Conservation (phyloP, 2,113 vertebrate species). For the Catharus fuscescens region DNA sequence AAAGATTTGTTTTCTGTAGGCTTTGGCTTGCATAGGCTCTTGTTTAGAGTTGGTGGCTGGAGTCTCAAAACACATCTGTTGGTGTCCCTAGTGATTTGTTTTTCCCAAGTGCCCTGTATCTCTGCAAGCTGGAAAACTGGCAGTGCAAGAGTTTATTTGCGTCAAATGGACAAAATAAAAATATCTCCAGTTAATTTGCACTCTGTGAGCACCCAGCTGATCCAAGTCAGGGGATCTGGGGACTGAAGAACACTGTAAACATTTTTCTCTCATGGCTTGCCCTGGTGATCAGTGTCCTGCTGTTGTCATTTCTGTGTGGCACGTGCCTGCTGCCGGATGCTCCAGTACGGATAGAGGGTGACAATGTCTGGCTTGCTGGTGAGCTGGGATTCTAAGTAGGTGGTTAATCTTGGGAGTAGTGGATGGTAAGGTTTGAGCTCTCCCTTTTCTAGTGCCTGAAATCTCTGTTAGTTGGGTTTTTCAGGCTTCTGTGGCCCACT, state of each 20-base stretch:
- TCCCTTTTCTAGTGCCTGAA: background rate
- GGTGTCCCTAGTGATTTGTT: background rate
- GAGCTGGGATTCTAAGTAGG: background rate
- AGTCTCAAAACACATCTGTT: background rate
- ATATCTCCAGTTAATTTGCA: background rate
- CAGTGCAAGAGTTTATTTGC: background rate
- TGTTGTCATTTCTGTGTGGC: background rate
- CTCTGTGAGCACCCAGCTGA: background rate
- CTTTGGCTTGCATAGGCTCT: background rate
- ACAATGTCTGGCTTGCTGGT: background rate
- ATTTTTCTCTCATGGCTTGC: background rate
- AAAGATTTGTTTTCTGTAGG: slow-evolving; percentile 36
- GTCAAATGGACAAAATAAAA: background rate
- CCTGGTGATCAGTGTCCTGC: background rate
- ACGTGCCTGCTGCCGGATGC: background rate
- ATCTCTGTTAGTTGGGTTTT: background rate
- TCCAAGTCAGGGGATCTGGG: background rate
- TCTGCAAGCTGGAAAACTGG: background rate
- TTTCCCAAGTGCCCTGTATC: background rate
- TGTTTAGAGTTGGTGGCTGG: slow-evolving; percentile 15
- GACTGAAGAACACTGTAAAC: background rate
- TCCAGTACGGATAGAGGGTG: background rate
- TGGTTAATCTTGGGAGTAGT: background rate
- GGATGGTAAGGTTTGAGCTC: background rate
- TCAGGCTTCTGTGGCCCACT: background rate